Percentiles rank a stretch among this genome's conserved stretches.
phyloP scores from a whole-genome alignment of 2,797 vertebrate genomes.

The Lates japonicus region DNA sequence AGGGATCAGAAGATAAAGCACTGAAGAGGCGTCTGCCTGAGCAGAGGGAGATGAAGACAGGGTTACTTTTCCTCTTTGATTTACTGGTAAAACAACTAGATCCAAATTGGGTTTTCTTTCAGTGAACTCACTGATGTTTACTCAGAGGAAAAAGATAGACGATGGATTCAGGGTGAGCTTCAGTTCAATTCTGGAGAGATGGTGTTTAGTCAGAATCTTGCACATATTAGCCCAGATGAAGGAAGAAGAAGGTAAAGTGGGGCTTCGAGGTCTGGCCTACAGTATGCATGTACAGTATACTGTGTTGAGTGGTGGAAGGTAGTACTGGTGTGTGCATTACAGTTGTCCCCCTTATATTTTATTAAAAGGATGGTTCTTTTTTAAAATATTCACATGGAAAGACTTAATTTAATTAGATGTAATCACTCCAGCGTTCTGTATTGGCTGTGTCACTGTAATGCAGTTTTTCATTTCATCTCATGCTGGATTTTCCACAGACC shows the following conservation, averaged over 20 bases:
- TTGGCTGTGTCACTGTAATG: neutral
- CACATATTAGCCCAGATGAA: neutral
- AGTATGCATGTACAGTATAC: neutral
- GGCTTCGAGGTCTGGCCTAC: neutral
- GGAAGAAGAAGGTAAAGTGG: neutral
- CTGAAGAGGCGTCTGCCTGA: neutral
- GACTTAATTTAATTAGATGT: neutral
- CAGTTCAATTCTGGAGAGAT: slow-evolving; percentile 2
- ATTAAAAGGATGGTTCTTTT: too few relatives aligned
- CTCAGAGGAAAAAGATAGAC: neutral
- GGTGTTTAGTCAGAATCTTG: slow-evolving; percentile 1
- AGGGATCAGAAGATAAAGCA: slow-evolving; percentile 39
- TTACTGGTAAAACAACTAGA: slow-evolving; percentile 10
- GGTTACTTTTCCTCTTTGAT: slow-evolving; percentile 35
- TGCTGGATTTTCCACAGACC: neutral
- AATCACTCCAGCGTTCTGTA: neutral
- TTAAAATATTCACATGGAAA: neutral
- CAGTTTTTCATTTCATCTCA: neutral
- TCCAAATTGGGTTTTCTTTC: slow-evolving; percentile 16
- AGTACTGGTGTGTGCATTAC: too few relatives aligned
- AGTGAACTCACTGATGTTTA: slow-evolving; percentile 20
- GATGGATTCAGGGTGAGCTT: neutral
- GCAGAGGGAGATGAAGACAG: slow-evolving; percentile 11
- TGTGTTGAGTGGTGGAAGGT: too few relatives aligned
- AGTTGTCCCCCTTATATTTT: too few relatives aligned